A percentile compares a stretch with the other conserved stretches of the same genome.
phyloP scores from a whole-genome alignment of 53 echinoderm and acorn worm genomes.

The Crossaster papposus region DNA sequence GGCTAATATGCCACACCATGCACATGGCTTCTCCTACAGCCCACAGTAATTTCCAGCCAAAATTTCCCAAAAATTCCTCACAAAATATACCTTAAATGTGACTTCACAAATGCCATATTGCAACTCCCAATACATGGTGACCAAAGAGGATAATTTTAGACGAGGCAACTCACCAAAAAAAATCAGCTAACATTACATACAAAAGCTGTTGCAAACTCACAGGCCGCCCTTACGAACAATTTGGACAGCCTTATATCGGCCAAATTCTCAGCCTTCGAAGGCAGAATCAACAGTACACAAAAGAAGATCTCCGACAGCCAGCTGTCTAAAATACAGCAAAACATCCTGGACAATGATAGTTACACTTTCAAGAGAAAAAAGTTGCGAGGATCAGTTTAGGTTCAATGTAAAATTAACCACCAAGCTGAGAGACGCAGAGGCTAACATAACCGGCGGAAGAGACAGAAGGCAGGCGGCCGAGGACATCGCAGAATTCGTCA shows the following conservation, averaged over 20 bases:
- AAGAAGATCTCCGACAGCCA: slow-evolving; percentile 33
- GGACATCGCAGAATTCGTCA: slow-evolving; percentile 10
- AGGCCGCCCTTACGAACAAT: slow-evolving; percentile 7
- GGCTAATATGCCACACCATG: too few relatives aligned
- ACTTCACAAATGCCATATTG: too few relatives aligned
- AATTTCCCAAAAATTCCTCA: too few relatives aligned
- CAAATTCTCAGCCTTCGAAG: neutral
- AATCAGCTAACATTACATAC: too few relatives aligned
- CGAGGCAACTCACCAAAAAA: too few relatives aligned
- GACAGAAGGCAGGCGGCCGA: neutral
- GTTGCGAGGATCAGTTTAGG: slow-evolving; percentile 32
- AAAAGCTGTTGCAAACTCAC: slow-evolving; percentile 4
- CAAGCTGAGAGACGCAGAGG: slow-evolving; percentile 17
- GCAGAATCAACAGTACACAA: neutral
- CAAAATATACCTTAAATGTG: too few relatives aligned
- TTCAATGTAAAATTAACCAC: slow-evolving; percentile 20
- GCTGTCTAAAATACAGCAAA: neutral
- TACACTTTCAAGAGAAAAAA: slow-evolving; percentile 20
- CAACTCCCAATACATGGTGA: too few relatives aligned
- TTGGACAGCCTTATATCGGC: slow-evolving; percentile 20
- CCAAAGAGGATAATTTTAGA: too few relatives aligned
- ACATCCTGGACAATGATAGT: slow-evolving; percentile 3
- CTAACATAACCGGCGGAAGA: neutral
- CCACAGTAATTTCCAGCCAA: too few relatives aligned
- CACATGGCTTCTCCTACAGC: too few relatives aligned